Base-by-base conservation (phyloP, 2,797 vertebrate species). In the Pangasius sanitwongsei region DNA sequence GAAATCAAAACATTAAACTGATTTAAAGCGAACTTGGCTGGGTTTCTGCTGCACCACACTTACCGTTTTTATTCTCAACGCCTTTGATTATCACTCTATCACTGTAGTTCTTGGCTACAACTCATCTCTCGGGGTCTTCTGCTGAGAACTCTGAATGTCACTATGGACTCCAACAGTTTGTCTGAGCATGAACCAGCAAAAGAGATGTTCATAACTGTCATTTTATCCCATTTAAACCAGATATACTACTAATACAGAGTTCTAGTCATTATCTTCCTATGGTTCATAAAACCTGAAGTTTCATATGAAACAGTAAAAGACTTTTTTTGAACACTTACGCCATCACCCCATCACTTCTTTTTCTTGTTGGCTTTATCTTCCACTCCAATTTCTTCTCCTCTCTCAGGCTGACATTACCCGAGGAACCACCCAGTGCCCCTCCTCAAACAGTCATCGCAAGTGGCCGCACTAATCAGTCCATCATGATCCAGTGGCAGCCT, bases 401-500 rank as follows among this genome's bases (percentile, higher is more conserved):
- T 86, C 55, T 0, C 89, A 99, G 98, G 92, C 94, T 99, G 65
- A 97, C 97, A 75, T 97, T 99, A 86, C 98, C 98, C 0, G 98
- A 99, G 89, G 98, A 99, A 93, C 98, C 98, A 0, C 98, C 98
- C 88, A 99, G 97, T 0, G 98, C 98, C 0, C 97, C 98, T 12
- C 98, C 98, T 0, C 98, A 99, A 95, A 99, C 98, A 0, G 98
- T 99, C 93, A 98, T 99, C 0, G 98, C 98, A 89, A 99, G 98
- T 0, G 98, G 98, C 90, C 97, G 98, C 91, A 99, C 98, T 93
- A 99, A 99, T 96, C 98, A 99, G 93, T 99, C 98, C 94, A 99
- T 99, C 94, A 97, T 99, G 97, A 98, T 99, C 95, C 98, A 99
- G 90, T 99, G 98, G 98, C 98, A 99, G 94, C 97, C 98, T 0